Evolutionary conservation across 2,888 invertebrate genomes (phyloP), one percentile per base, ranked within the genome.

Genomic region (Caenorhabditis sp.): DNA sequence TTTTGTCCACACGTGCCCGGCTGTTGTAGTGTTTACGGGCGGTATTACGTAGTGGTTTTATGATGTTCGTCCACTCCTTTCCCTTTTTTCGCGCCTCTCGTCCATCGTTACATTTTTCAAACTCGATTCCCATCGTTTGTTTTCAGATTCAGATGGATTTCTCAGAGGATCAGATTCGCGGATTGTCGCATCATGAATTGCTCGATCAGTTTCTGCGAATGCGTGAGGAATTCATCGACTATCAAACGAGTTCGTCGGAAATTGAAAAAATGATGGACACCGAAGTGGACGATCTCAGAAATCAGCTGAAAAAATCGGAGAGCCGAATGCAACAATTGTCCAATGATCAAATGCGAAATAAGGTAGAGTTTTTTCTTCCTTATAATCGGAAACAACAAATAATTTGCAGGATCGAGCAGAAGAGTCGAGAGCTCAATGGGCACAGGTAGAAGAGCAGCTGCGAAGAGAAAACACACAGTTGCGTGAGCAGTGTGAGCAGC

Each of bases 241-340:
- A 48, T 46, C 71, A 72, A 52, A 22, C 65, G 48, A 77, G 71
- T 27, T 77, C 77, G 20, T 45, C 59, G n/a, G 77, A 77, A 66
- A 72, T 77, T 4, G 77, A 77, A n/a, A 53, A 77, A 22, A 77
- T 77, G 71, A 53, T 66, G 66, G 77, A 77, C 22, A 27, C 55
- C 0, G 77, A 77, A 15, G 6, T 71, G 35, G 71, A 77, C 20
- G 66, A 66, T 22, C 41, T 74, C 32, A 75, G 53, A 39, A 2
- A 6, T 5, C 58, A 70, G 9, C 27, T 62, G n/a, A 71, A 61
- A n/a, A 46, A 37, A n/a, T 48, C 50, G 5, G 77, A 77, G n/a
- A 45, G 7, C 1, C 27, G 32, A 35, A 20, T 52, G 0, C 43
- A 55, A 2, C 65, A 71, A 22, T 8, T 66, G 65, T 20, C 35